Conservation (phyloP, 1,140 invertebrate genomes). For the Saccostrea cuccullata region DNA sequence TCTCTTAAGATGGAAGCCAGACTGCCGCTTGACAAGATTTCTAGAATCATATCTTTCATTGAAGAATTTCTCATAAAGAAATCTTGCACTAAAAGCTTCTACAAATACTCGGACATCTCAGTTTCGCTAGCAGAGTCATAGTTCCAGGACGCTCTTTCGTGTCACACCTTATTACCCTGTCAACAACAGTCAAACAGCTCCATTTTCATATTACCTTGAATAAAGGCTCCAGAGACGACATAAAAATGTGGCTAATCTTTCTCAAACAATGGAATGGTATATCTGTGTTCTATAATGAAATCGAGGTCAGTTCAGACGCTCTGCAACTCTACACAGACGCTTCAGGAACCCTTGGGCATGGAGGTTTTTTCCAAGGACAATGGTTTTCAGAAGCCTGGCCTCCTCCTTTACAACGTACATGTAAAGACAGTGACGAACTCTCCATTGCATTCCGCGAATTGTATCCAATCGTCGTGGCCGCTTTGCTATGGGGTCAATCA, state of each 20-base stretch:
- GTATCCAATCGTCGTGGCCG: conserved; percentile 41
- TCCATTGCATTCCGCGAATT: conserved; percentile 33
- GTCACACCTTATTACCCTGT: conserved; percentile 8
- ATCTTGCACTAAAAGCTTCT: conserved; percentile 48
- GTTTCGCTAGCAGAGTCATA: conserved; percentile 46
- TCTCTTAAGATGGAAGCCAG: conserved; percentile 39
- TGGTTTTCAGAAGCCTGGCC: not conserved
- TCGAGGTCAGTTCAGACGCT: not conserved
- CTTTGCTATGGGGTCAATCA: conserved; percentile 39
- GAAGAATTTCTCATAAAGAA: not conserved
- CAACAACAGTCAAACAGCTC: not conserved
- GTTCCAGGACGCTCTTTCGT: conserved; percentile 41
- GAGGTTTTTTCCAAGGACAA: not conserved
- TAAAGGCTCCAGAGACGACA: conserved; percentile 27
- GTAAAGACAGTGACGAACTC: not conserved
- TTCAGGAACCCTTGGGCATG: not conserved
- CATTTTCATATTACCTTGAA: conserved; percentile 17
- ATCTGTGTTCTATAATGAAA: not conserved
- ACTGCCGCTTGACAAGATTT: conserved; percentile 33
- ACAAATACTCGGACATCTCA: conserved; percentile 43
- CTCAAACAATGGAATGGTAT: conserved; percentile 36
- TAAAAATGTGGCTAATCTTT: conserved; percentile 23
- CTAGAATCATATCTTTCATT: conserved; percentile 12
- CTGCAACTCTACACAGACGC: conserved; percentile 43
- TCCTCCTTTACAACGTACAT: not conserved